Evolutionary conservation across 2,888 invertebrate species (phyloP), one percentile per base, ranked within the genome.

Genomic region (Boloria selene): DNA sequence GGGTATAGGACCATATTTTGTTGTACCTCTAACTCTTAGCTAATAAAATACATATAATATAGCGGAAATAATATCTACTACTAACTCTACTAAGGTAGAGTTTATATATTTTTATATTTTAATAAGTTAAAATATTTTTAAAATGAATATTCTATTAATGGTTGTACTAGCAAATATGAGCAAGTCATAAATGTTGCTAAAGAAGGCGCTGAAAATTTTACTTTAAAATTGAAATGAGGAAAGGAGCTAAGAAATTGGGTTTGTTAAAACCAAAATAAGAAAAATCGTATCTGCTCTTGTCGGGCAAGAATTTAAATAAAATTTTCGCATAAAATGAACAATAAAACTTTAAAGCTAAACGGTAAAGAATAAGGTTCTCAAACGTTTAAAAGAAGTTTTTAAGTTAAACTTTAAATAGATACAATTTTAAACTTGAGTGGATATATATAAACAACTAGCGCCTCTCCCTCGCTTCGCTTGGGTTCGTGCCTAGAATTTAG

Each of bases 241-340:
- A 50, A 22, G 17, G 17, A 45, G 44, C 22, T 64, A 59, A 53
- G 52, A 64, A 58, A 58, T 64, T 64, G 47, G 56, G 47, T 64
- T 64, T 64, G 52, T 59, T 59, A 52, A 64, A 51, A 47, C n/a
- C 45, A 52, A 59, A 58, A 17, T 26, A n/a, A n/a, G 38, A 47
- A 59, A 59, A 52, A 49, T 62, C 42, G 45, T 44, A 17, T 17
- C 49, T 51, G 17, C 51, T 58, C 56, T 51, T n/a, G 51, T 58
- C 51, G 51, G 38, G 16, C 52, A 51, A 64, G 51, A 52, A 51
- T 45, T 58, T 45, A 51, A 45, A 44, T 45, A 50, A 51, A 47
- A 31, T 50, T 55, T 54, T 62, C 22, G 16, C 18, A 51, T 14
- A 54, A 63, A 63, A 63, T 49, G 42, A 31, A 47, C 42, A 31